These are phyloP conservation scores for Eutrigla gurnardus DNA, from an alignment of 2,797 vertebrate species.

Conservation along the genomic window DNA sequence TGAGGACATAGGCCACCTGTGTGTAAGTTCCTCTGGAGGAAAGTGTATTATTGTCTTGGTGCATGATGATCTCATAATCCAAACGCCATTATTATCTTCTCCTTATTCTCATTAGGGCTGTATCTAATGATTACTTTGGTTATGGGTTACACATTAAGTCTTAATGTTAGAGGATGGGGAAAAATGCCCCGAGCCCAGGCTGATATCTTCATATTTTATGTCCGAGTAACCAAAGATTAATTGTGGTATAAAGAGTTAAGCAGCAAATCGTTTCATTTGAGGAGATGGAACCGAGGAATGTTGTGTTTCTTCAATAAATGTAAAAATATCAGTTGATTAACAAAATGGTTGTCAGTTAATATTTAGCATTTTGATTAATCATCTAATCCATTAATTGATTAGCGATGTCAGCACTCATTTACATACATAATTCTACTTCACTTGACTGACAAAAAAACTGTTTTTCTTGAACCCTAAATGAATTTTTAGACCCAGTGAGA, in stretches of 20 bases:
- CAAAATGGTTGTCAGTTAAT: neutral
- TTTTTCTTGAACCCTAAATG: no score
- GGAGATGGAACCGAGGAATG: neutral
- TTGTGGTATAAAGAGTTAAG: neutral
- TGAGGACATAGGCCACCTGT: no score
- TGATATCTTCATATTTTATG: neutral
- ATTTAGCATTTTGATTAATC: neutral
- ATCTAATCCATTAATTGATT: neutral
- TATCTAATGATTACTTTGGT: neutral
- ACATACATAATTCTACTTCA: neutral
- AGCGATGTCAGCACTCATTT: neutral
- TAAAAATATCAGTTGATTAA: neutral
- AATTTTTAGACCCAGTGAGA: no score
- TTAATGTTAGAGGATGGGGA: neutral
- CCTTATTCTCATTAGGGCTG: constrained; percentile 15
- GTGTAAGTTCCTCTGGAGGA: no score
- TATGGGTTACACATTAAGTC: constrained; percentile 22
- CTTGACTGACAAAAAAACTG: no score
- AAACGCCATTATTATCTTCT: neutral
- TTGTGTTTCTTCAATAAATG: neutral
- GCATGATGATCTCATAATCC: constrained; percentile 7
- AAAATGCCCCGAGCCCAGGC: neutral
- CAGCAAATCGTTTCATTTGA: neutral
- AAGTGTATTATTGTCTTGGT: no score
- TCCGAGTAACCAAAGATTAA: neutral